These are phyloP conservation scores for Numida meleagris DNA, from an alignment of 2,113 vertebrate species.

Conservation along the genomic window DNA sequence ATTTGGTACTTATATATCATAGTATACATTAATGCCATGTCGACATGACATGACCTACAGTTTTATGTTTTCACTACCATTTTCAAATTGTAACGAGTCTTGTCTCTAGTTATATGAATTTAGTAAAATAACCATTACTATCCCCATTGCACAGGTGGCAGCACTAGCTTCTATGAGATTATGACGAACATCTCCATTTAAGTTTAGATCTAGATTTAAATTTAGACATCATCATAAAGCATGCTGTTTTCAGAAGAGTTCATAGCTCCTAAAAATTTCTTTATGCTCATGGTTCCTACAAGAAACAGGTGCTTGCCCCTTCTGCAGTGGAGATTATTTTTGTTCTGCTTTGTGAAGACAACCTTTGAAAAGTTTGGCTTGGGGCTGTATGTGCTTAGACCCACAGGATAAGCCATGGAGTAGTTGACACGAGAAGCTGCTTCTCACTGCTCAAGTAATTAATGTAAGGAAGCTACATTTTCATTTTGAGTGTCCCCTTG, in stretches of 20 bases:
- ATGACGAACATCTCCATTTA: background rate
- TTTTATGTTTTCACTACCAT: background rate
- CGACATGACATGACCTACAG: background rate
- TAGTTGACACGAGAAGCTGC: background rate
- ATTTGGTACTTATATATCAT: constrained; percentile 62
- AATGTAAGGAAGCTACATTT: background rate
- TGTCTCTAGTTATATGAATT: background rate
- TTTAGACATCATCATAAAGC: background rate
- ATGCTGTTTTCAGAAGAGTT: background rate
- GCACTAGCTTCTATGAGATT: background rate
- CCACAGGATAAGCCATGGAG: background rate
- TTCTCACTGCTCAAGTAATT: background rate
- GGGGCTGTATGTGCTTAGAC: background rate
- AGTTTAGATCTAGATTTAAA: background rate
- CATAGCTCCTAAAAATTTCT: background rate
- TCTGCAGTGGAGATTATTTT: background rate
- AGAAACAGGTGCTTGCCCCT: background rate
- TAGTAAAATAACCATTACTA: background rate
- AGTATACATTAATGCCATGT: constrained; percentile 8
- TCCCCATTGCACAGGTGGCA: background rate
- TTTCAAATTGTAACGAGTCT: background rate
- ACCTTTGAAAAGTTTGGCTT: background rate
- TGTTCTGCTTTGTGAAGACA: background rate
- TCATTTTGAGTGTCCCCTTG: background rate
- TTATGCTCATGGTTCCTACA: background rate